phyloP scores from a whole-genome alignment of 2,113 vertebrate species.

The Cryptotis parvus region DNA sequence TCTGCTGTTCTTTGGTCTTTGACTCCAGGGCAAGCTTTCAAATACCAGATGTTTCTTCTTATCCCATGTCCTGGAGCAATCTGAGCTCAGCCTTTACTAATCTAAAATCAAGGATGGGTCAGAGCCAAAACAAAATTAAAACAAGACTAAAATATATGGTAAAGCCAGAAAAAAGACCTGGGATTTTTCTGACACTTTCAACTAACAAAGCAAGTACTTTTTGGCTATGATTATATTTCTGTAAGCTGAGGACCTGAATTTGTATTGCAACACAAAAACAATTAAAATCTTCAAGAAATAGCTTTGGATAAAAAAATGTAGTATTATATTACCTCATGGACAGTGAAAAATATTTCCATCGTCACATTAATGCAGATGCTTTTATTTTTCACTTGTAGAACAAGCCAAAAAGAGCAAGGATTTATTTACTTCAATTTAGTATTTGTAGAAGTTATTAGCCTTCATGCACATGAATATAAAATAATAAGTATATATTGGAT shows the following conservation, averaged over 20 bases:
- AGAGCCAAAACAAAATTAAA: constrained; percentile 38
- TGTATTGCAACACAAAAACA: constrained; percentile 37
- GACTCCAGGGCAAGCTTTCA: constrained; percentile 35
- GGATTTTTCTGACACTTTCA: constrained; percentile 25
- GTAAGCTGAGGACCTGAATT: not conserved
- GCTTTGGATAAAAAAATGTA: constrained; percentile 21
- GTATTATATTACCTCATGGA: not conserved
- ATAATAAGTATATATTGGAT: not conserved
- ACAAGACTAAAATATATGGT: not conserved
- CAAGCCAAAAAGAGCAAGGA: not conserved
- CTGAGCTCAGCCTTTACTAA: constrained; percentile 16
- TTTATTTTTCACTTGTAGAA: not conserved
- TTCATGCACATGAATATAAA: constrained; percentile 44
- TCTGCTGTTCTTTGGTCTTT: constrained; percentile 43
- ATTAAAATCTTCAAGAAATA: constrained; percentile 35
- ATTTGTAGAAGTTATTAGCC: constrained; percentile 1
- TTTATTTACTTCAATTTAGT: constrained; percentile 36
- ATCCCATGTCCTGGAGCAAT: constrained; percentile 25
- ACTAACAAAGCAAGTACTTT: not conserved
- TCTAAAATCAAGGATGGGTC: constrained; percentile 20
- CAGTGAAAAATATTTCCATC: not conserved
- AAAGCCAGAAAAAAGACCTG: constrained; percentile 7
- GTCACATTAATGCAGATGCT: not conserved
- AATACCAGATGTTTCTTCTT: constrained; percentile 14
- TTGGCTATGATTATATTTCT: not conserved